Percentiles rank a stretch among this genome's conserved stretches.
phyloP scores from a whole-genome alignment of 2,113 vertebrate species.

The Gymnobelideus leadbeateri region DNA sequence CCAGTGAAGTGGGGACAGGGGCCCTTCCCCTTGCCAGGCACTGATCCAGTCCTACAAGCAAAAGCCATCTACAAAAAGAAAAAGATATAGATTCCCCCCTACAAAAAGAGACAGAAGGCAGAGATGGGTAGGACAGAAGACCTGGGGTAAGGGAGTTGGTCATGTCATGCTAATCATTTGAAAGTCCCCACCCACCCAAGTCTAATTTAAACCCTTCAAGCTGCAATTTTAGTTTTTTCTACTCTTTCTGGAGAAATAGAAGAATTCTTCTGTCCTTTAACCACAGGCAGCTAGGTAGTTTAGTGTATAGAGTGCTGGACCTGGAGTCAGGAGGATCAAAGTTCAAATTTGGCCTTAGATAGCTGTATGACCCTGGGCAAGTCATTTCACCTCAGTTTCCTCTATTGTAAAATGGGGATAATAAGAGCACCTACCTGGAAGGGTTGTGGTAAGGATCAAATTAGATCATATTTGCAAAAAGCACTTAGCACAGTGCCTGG shows the following conservation, averaged over 20 bases:
- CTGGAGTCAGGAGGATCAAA: no score
- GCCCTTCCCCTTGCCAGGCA: not conserved
- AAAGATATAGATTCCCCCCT: no score
- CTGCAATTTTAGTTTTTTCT: not conserved
- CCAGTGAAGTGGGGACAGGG: not conserved
- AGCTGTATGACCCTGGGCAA: no score
- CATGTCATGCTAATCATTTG: not conserved
- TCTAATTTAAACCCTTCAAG: not conserved
- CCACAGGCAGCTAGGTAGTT: not conserved
- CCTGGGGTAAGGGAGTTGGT: not conserved
- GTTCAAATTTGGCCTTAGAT: no score
- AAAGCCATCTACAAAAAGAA: not conserved
- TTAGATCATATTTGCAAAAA: not conserved
- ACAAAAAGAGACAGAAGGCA: slow-evolving; percentile 11
- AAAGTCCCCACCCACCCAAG: slow-evolving; percentile 6
- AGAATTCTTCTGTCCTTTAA: not conserved
- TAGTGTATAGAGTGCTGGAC: not conserved
- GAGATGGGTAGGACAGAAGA: not conserved
- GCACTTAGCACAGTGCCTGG: not conserved
- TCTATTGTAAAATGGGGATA: not conserved
- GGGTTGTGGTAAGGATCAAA: not conserved
- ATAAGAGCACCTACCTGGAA: not conserved
- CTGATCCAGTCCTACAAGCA: not conserved
- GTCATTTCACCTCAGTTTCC: not conserved
- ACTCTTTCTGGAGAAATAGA: slow-evolving; percentile 28